Percentiles rank a stretch among this genome's conserved stretches.
phyloP scores from a whole-genome alignment of 2,888 invertebrate genomes.

The Nephrotoma guestfalica region DNA sequence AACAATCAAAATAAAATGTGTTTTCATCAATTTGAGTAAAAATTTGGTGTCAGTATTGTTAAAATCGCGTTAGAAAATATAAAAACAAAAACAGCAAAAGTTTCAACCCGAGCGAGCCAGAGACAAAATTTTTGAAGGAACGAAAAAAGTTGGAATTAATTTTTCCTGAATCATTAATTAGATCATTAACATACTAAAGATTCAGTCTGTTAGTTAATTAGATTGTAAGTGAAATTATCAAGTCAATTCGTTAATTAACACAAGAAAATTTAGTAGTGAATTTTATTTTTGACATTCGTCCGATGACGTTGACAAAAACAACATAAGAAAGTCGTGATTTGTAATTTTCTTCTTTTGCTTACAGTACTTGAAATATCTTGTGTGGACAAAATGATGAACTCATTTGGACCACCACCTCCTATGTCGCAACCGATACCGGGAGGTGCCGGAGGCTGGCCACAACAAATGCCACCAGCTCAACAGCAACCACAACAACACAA shows the following conservation, averaged over 20 bases:
- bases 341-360: not conserved
- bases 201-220: not conserved
- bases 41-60: not conserved
- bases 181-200: not conserved
- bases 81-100: not conserved
- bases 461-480: slow-evolving; percentile 18
- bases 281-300: not conserved
- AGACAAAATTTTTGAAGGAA: not conserved
- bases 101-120: not conserved
- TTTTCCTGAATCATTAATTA: not conserved
- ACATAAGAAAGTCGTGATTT: not conserved
- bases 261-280: not conserved
- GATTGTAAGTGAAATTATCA: not conserved
- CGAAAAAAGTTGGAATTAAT: not conserved
- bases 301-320: slow-evolving; percentile 9
- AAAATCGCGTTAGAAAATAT: not conserved
- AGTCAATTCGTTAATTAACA: not conserved
- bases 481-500: slow-evolving; percentile 13
- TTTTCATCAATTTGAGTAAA: not conserved
- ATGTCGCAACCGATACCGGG: slow-evolving; percentile 15
- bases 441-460: slow-evolving; percentile 9
- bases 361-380: not conserved
- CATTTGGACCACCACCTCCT: slow-evolving; percentile 16
- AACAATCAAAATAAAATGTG: not conserved
- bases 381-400: not conserved